phyloP scores from a whole-genome alignment of 2,888 invertebrate genomes.

The Aspidapion aeneum region DNA sequence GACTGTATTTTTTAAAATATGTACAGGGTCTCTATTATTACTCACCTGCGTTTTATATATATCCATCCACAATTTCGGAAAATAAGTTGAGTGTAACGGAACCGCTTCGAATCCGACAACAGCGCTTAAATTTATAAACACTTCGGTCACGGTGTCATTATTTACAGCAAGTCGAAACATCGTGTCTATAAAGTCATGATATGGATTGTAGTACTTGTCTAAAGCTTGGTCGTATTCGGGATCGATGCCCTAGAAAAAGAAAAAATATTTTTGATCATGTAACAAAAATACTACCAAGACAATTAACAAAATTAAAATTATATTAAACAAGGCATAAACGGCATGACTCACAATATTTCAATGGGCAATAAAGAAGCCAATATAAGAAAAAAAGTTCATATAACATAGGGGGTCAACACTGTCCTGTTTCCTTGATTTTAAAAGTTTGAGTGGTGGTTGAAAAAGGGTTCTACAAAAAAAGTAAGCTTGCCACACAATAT shows the following conservation, averaged over 20 bases:
- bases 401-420: too few species aligned
- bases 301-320: too few species aligned
- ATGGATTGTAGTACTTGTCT: slow-evolving; percentile 77
- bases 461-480: too few species aligned
- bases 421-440: too few species aligned
- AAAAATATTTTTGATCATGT: too few species aligned
- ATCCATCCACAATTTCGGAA: slow-evolving; percentile 91
- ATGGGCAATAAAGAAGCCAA: too few species aligned
- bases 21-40: not conserved
- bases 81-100: slow-evolving; percentile 81
- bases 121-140: slow-evolving; percentile 80
- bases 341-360: too few species aligned
- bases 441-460: too few species aligned
- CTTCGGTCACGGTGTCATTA: slow-evolving; percentile 81
- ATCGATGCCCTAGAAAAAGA: slow-evolving; percentile 65
- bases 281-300: too few species aligned
- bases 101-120: slow-evolving; percentile 90
- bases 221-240: slow-evolving; percentile 73
- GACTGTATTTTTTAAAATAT: slow-evolving; percentile 1
- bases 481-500: too few species aligned
- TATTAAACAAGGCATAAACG: too few species aligned
- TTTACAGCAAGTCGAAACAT: slow-evolving; percentile 86
- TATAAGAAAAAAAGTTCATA: too few species aligned
- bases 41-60: slow-evolving; percentile 72
- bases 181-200: slow-evolving; percentile 85